Conservation (phyloP, 2,888 invertebrate species). For the Epirrita christyi region DNA sequence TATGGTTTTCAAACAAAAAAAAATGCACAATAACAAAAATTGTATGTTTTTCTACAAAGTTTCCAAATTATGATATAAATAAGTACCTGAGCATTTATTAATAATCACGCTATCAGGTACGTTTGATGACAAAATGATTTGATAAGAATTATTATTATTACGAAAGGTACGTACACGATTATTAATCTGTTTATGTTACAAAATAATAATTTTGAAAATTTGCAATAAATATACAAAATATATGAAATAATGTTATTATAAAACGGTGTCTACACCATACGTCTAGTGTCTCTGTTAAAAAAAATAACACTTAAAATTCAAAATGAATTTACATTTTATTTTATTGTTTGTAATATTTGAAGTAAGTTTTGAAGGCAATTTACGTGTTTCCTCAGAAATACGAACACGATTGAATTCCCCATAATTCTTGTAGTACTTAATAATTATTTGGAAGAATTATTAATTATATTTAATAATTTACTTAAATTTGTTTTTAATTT, state of each 20-base stretch:
- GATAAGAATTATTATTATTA: constrained; percentile 18
- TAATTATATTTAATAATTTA: background rate
- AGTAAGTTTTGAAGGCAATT: constrained; percentile 27
- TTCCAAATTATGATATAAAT: too few species aligned
- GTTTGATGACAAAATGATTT: constrained; percentile 11
- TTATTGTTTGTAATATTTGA: constrained; percentile 18
- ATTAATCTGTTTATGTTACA: constrained; percentile 3
- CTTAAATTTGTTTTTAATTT: constrained; percentile 15
- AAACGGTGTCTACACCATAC: background rate
- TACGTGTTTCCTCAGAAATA: background rate
- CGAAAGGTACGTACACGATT: too few species aligned
- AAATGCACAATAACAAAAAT: too few species aligned
- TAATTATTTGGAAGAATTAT: background rate
- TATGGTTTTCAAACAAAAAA: too few species aligned
- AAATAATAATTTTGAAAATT: constrained; percentile 9
- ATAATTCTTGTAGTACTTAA: too few species aligned
- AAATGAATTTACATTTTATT: constrained; percentile 24
- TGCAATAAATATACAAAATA: constrained; percentile 25
- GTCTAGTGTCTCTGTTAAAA: background rate
- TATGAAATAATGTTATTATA: constrained; percentile 3
- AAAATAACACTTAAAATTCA: background rate
- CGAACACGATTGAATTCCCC: too few species aligned
- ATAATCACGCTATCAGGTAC: constrained; percentile 2
- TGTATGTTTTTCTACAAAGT: too few species aligned
- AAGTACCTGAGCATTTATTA: too few species aligned